These are phyloP conservation scores for Erythrolamprus reginae DNA, from an alignment of 2,113 vertebrate species.

Conservation along the genomic window DNA sequence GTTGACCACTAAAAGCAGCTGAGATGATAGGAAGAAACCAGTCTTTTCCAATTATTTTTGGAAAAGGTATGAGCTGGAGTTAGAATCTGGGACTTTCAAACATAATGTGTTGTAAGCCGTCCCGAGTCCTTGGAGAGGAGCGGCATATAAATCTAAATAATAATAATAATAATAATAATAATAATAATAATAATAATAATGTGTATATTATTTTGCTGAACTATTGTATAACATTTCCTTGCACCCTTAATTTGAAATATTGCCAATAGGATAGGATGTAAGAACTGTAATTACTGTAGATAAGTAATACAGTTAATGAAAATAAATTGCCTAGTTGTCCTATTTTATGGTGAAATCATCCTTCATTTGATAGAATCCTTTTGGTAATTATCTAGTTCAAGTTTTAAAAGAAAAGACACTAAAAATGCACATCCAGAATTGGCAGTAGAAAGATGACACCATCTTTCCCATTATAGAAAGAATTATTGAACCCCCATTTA, in stretches of 20 bases:
- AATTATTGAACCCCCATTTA: background rate
- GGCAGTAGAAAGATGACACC: too few species aligned
- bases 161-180: too few species aligned
- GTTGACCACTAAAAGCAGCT: too few species aligned
- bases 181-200: too few species aligned
- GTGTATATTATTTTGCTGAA: background rate
- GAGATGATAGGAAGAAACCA: background rate
- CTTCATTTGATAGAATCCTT: background rate
- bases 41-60: background rate
- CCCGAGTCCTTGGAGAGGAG: too few species aligned
- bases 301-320: background rate
- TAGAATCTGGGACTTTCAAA: background rate
- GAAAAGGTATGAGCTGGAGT: background rate
- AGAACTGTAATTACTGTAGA: background rate
- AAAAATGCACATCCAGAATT: background rate
- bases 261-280: too few species aligned
- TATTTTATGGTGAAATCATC: too few species aligned
- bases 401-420: background rate
- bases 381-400: background rate
- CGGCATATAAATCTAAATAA: too few species aligned
- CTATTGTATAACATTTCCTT: background rate
- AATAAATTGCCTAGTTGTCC: background rate
- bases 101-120: too few species aligned
- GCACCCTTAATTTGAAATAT: background rate
- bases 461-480: background rate